Percentiles rank a stretch among this genome's conserved stretches.
Conservation (phyloP, 37 sponge, comb jelly and placozoan species). For the Crambe crambe region DNA sequence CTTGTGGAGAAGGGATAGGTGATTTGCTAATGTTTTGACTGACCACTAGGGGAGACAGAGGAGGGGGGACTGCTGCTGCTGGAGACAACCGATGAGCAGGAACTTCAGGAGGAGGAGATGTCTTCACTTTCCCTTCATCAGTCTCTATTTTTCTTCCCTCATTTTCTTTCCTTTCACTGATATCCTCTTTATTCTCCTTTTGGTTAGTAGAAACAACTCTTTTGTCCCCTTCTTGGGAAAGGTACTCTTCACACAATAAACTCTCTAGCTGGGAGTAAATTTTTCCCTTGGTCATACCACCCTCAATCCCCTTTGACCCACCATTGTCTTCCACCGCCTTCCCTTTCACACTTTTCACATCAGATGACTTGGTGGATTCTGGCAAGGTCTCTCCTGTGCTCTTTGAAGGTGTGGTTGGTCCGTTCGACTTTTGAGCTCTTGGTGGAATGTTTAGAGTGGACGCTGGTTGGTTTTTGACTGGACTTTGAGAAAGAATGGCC, state of each 20-base stretch:
- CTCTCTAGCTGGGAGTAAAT: slow-evolving; percentile 11
- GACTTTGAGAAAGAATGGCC: slow-evolving; percentile 35
- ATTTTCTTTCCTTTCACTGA: neutral
- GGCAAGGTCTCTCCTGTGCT: neutral
- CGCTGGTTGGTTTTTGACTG: neutral
- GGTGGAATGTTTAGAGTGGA: neutral
- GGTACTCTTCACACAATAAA: neutral
- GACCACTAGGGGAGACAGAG: neutral
- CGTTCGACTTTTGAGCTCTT: neutral
- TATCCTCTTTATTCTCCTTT: too few relatives aligned
- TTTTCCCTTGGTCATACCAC: neutral
- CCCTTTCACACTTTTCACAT: neutral
- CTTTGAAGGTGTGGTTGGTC: neutral
- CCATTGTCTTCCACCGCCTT: neutral
- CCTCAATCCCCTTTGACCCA: neutral
- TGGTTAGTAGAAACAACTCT: too few relatives aligned
- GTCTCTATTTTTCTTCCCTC: neutral
- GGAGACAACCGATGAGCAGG: neutral
- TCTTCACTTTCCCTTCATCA: neutral
- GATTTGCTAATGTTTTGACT: neutral
- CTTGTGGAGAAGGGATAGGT: neutral
- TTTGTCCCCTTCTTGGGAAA: neutral
- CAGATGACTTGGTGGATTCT: neutral
- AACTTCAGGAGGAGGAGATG: neutral
- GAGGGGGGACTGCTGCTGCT: neutral